Evolutionary conservation across 1,140 invertebrate species (phyloP).

Genomic region (honey bee (Apis mellifera)): Amel_HAv3.1 CM009934.2:7124501-7125000

Average conservation of each 20-base stretch:
- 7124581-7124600: too few species aligned
- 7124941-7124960: background rate
- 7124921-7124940: background rate
- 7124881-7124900: background rate
- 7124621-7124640: too few species aligned
- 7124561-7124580: background rate
- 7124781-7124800: background rate
- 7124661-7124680: background rate
- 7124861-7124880: background rate
- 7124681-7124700: background rate
- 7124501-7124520: background rate
- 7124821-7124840: slow-evolving; percentile 7
- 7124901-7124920: background rate
- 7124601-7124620: too few species aligned
- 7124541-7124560: too few species aligned
- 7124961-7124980: background rate
- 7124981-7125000: too few species aligned
- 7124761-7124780: slow-evolving; percentile 9
- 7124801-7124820: background rate
- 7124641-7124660: too few species aligned
- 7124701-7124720: too few species aligned
- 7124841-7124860: background rate
- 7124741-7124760: slow-evolving; percentile 15
- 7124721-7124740: background rate
- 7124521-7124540: too few species aligned